Evolutionary conservation across 2,797 vertebrate genomes (phyloP), one percentile per base, ranked within the genome.

Genomic region (Erithacus rubecula): DNA sequence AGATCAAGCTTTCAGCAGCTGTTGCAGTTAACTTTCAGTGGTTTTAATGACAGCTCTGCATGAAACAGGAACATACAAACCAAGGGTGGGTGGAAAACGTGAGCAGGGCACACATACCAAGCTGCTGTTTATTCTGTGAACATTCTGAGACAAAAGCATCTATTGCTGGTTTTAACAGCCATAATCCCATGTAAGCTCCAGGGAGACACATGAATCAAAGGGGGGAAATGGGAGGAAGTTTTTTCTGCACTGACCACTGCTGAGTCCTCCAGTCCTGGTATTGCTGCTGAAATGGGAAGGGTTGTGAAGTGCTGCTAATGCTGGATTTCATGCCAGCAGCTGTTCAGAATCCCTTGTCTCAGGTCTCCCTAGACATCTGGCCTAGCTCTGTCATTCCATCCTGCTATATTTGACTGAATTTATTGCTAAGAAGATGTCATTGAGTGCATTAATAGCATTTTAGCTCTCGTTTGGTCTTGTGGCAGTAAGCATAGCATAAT

Each of bases 381-480:
- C 78, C 62, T 55, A 67, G 78, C 49, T 71, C n/a, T 49, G 36
- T 79, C 53, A 74, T 92, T 87, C 56, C 32, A 23, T 56, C 78
- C 93, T 53, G n/a, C 91, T 96, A 92, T 95, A 88, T 95, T 84
- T 90, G 83, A 64, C 46, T 71, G 64, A 82, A 90, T 93, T 83
- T 82, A 64, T 80, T 82, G 69, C 55, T 82, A 37, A 56, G 75
- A 74, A n/a, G 49, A 37, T 39, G 72, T 56, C 62, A 55, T n/a
- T 63, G 69, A 51, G 53, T 30, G 7, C 84, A 64, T 89, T 89
- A 90, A 68, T 89, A 77, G 14, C 23, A 46, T 70, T 93, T 80
- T 71, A 84, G 11, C 21, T 83, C 43, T 55, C 58, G 43, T 68
- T 90, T 87, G 64, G 47, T 89, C 83, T 86, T 67, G 34, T 81